Conservation (phyloP, 2,888 invertebrate genomes). For the Proisotoma minuta region DNA sequence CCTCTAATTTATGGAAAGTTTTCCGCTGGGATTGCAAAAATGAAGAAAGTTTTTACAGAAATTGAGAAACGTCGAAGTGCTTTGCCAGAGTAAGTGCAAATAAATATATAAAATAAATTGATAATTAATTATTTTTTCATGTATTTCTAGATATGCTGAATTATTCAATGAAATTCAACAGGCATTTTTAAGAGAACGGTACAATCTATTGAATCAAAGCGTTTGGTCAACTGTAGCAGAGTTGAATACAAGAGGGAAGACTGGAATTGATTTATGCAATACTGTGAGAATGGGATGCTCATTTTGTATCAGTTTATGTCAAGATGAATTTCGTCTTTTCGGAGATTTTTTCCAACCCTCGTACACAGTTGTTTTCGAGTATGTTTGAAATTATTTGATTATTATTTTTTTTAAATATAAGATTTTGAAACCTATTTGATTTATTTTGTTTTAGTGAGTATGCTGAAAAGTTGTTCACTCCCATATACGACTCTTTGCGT, state of each 20-base stretch:
- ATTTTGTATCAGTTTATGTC: conserved; percentile 84
- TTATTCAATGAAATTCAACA: conserved; percentile 75
- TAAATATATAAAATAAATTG: not conserved
- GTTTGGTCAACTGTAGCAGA: conserved; percentile 65
- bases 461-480: conserved; percentile 76
- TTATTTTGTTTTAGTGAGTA: conserved; percentile 55
- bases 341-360: conserved; percentile 74
- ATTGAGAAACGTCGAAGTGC: conserved; percentile 71
- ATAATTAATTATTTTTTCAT: not conserved
- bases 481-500: conserved; percentile 83
- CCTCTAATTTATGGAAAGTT: conserved; percentile 87
- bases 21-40: conserved; percentile 81
- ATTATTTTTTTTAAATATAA: conserved; percentile 1
- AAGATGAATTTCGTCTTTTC: conserved; percentile 89
- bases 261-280: conserved; percentile 69
- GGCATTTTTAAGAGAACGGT: conserved; percentile 71
- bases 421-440: conserved; percentile 5
- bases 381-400: conserved; percentile 13
- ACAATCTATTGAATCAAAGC: conserved; percentile 64
- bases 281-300: conserved; percentile 81
- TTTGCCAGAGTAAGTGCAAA: conserved; percentile 61
- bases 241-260: conserved; percentile 60
- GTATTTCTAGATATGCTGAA: conserved; percentile 63
- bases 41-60: conserved; percentile 73
- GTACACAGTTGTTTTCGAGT: conserved; percentile 45